Base-by-base conservation (phyloP, 2,113 vertebrate species). In the Gadus chalcogrammus region DNA sequence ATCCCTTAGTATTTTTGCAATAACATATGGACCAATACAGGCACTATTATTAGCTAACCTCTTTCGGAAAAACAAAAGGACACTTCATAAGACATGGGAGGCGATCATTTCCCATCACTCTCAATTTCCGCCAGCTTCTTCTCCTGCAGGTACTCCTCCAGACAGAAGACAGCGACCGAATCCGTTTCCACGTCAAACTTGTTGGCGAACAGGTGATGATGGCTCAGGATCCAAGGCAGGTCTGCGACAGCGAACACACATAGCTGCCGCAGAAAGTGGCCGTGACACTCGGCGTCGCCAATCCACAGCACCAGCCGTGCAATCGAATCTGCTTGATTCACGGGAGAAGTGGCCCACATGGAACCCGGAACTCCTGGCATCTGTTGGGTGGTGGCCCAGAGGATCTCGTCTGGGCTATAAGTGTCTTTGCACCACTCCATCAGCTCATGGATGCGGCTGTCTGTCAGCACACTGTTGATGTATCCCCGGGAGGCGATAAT, bases 311-410 rank as follows among this genome's bases (percentile, higher is more conserved):
- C 94, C 73, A 97, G 86, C 31, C 94, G 89, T 0, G 92, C 92
- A 15, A 96, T 67, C 0, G 95, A 88, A 0, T 93, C 93, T 68
- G 95, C 88, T 73, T 97, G 95, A 0, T 93, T 91, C 60, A 92
- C 74, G 0, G 97, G 0, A 92, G 95, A 0, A 74, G 88, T 92
- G 4, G 90, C 79, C 68, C 93, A 82, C 6, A 82, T 74, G 0
- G 92, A 94, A 0, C 96, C 95, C 0, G 96, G 93, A 17, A 94
- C 92, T 7, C 90, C 91, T 0, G 93, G 90, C 0, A 96, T 92
- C 79, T 94, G 90, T 42, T 97, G 94, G 72, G 97, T 84, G 5
- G 95, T 97, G 48, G 96, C 96, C 95, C 96, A 98, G 22, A 97
- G 69, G 22, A 93, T 92, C 78, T 97, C 95, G 78, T 97, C 95